A percentile compares a stretch with the other conserved stretches of the same genome.
These are phyloP conservation scores for Scolopax bukidnonensis DNA, from an alignment of 2,797 vertebrate species.

Conservation along the genomic window DNA sequence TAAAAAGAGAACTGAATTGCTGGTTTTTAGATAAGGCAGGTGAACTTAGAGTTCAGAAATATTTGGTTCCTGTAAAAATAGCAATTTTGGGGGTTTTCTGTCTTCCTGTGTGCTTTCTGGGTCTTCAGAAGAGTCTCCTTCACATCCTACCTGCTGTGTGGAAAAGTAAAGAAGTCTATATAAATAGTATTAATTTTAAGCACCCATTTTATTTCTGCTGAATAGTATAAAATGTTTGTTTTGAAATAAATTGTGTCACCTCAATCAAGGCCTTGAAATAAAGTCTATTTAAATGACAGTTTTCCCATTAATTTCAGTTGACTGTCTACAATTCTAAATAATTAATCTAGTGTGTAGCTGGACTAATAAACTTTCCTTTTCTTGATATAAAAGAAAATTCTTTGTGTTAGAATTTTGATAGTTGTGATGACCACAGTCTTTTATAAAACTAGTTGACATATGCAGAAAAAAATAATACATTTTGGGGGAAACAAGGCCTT, in stretches of 20 bases:
- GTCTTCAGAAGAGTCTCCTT: neutral
- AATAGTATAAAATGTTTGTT: neutral
- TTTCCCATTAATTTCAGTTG: neutral
- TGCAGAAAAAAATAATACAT: neutral
- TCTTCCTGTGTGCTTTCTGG: neutral
- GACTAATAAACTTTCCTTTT: neutral
- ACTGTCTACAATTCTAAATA: neutral
- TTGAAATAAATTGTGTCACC: neutral
- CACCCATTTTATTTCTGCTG: neutral
- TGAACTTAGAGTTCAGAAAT: neutral
- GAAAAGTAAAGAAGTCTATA: neutral
- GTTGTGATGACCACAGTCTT: neutral
- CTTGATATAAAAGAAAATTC: neutral
- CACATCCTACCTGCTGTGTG: neutral
- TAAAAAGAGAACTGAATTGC: neutral
- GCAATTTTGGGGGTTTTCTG: neutral
- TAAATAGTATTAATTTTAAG: neutral
- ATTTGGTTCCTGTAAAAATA: neutral
- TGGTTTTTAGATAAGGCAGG: neutral
- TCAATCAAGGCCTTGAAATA: neutral
- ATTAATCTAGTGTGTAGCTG: neutral
- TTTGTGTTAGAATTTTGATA: neutral
- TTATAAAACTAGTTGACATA: neutral
- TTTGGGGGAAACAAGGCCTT: neutral
- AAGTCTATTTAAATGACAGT: neutral